Evolutionary conservation across 1,140 invertebrate genomes (phyloP).

Genomic region (Eriosoma lanigerum): DNA sequence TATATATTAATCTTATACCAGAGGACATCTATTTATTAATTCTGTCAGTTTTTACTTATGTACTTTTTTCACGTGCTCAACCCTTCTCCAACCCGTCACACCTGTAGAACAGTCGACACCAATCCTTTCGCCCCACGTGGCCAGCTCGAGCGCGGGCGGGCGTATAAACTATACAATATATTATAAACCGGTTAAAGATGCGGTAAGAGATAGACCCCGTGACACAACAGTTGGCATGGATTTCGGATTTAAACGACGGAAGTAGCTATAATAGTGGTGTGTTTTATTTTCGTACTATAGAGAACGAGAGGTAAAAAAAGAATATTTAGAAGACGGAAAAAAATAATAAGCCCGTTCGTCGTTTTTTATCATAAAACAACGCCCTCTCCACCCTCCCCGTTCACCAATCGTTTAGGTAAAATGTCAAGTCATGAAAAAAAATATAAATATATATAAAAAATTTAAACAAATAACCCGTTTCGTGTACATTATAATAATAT

Average conservation of each 20-base stretch:
- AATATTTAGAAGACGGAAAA: too few species aligned
- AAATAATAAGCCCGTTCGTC: neutral
- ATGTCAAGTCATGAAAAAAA: neutral
- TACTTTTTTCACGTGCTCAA: neutral
- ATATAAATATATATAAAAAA: too few species aligned
- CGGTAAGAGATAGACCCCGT: neutral
- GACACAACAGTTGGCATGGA: conserved; percentile 41
- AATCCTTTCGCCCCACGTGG: conserved; percentile 45
- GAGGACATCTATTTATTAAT: conserved; percentile 25
- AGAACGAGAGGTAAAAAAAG: neutral
- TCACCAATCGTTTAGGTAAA: neutral
- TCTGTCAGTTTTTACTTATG: neutral
- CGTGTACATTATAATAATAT: neutral
- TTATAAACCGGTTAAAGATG: conserved; percentile 8
- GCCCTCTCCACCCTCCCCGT: neutral
- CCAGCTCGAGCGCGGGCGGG: neutral
- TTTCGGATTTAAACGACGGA: conserved; percentile 49
- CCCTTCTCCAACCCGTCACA: conserved; percentile 2
- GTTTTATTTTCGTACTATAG: conserved; percentile 40
- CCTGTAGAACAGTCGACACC: conserved; percentile 31
- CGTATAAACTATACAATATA: neutral
- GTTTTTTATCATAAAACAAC: conserved; percentile 34
- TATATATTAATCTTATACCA: conserved; percentile 18
- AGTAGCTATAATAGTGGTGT: neutral
- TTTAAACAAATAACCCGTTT: neutral